Evolutionary conservation across 2,888 invertebrate species (phyloP).

Genomic region (Creontiades dilutus): DNA sequence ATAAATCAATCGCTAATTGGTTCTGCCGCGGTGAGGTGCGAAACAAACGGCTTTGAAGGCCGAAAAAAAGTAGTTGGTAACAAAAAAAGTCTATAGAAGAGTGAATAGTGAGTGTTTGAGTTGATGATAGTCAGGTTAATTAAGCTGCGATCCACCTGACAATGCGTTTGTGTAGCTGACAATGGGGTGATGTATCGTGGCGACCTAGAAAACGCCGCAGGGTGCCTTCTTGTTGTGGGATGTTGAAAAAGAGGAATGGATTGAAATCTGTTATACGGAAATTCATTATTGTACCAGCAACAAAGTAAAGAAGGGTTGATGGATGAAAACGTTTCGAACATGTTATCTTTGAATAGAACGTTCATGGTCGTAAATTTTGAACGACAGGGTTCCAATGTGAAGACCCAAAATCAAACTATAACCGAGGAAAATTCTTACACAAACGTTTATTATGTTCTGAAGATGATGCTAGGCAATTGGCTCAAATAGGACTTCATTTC

Average conservation of each 20-base stretch:
- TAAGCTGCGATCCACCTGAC: conserved; percentile 46
- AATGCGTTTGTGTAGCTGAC: conserved; percentile 37
- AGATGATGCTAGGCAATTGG: too few relatives aligned
- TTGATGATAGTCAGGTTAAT: conserved; percentile 64
- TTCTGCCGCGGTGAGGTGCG: conserved; percentile 53
- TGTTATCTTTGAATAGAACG: too few relatives aligned
- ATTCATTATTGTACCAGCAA: background rate
- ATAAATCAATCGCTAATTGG: conserved; percentile 66
- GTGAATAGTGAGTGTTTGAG: conserved; percentile 44
- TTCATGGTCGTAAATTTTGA: too few relatives aligned
- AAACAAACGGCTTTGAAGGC: conserved; percentile 46
- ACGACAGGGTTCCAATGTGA: too few relatives aligned
- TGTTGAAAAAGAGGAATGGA: background rate
- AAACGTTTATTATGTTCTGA: too few relatives aligned
- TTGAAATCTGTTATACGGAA: background rate
- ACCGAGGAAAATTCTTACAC: too few relatives aligned
- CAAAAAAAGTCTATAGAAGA: conserved; percentile 40
- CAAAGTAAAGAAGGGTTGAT: too few relatives aligned
- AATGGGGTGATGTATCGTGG: conserved; percentile 10
- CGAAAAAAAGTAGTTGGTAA: conserved; percentile 7
- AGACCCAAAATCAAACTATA: too few relatives aligned
- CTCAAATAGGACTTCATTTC: too few relatives aligned
- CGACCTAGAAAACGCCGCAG: conserved; percentile 40
- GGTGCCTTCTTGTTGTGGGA: conserved; percentile 18
- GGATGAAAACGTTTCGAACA: too few relatives aligned